Percentiles rank a stretch among this genome's conserved stretches.
phyloP scores from a whole-genome alignment of 2,888 invertebrate genomes.

The Megalurothrips usitatus region DNA sequence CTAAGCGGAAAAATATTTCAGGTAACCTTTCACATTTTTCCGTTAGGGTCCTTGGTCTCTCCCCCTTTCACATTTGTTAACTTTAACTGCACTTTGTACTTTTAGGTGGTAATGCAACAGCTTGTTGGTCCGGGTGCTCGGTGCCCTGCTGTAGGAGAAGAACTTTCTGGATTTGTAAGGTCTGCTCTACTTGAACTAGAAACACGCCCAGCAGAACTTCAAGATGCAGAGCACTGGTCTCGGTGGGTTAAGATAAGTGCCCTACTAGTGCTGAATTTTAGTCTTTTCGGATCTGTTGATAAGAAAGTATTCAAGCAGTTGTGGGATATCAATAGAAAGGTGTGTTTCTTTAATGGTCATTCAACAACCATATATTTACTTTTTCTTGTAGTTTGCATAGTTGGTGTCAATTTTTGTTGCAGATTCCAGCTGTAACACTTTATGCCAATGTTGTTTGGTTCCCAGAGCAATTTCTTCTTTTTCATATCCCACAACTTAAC shows the following conservation, averaged over 20 bases:
- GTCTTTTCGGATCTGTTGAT: conserved; percentile 71
- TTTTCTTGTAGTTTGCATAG: conserved; percentile 16
- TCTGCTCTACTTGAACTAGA: conserved; percentile 61
- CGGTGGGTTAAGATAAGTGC: conserved; percentile 62
- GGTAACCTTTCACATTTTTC: conserved; percentile 47
- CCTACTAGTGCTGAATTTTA: conserved; percentile 61
- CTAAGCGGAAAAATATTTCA: conserved; percentile 64
- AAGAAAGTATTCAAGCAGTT: conserved; percentile 69
- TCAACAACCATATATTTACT: conserved; percentile 34
- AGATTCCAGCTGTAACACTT: conserved; percentile 74
- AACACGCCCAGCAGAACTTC: conserved; percentile 43
- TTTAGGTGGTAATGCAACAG: background rate
- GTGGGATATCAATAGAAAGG: conserved; percentile 72
- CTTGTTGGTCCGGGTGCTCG: conserved; percentile 39
- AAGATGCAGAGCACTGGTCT: conserved; percentile 51
- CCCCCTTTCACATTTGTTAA: background rate
- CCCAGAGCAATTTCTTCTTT: conserved; percentile 74
- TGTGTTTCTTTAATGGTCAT: conserved; percentile 42
- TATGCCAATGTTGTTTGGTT: conserved; percentile 79
- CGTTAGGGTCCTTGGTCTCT: background rate
- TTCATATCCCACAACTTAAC: conserved; percentile 53
- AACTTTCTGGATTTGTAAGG: conserved; percentile 63
- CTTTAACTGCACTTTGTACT: background rate
- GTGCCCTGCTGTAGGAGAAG: conserved; percentile 52
- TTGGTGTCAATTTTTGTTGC: conserved; percentile 40